Evolutionary conservation across 2,113 vertebrate genomes (phyloP).

Genomic region (Herpailurus yagouaroundi): DNA sequence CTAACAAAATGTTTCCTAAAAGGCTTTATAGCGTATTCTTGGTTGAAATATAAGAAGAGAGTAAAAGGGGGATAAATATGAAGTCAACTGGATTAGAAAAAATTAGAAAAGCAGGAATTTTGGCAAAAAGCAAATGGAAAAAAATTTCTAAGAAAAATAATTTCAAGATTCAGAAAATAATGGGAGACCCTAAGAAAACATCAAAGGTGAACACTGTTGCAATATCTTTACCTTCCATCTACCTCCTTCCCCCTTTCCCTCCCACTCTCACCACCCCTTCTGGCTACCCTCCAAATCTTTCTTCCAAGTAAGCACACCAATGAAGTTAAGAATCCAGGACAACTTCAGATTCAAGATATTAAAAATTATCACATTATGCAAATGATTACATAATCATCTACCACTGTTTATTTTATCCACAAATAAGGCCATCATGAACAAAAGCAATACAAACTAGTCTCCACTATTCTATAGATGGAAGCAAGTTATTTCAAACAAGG

Average conservation of each 20-base stretch:
- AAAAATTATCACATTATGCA: not conserved
- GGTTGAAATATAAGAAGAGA: slow-evolving; percentile 25
- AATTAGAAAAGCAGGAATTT: not conserved
- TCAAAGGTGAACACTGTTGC: not conserved
- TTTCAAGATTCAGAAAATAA: slow-evolving; percentile 32
- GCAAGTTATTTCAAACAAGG: slow-evolving; percentile 54
- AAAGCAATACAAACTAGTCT: slow-evolving; percentile 28
- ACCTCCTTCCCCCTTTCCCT: not conserved
- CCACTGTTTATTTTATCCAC: slow-evolving; percentile 27
- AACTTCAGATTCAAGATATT: not conserved
- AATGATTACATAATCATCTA: slow-evolving; percentile 41
- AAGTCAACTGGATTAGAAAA: slow-evolving; percentile 7
- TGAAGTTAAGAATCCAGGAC: not conserved
- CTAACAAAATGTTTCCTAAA: slow-evolving; percentile 54
- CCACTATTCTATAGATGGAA: not conserved
- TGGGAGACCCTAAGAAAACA: not conserved
- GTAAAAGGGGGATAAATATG: slow-evolving; percentile 17
- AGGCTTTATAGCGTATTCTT: not conserved
- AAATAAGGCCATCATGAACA: slow-evolving; percentile 37
- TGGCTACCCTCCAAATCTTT: not conserved
- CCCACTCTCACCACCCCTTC: too few relatives aligned
- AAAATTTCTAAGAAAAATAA: slow-evolving; percentile 41
- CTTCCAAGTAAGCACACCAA: not conserved
- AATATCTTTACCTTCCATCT: not conserved
- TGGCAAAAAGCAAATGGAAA: slow-evolving; percentile 14